Percentiles rank a stretch among this genome's conserved stretches.
Conservation (phyloP, 2,797 vertebrate species). For the Rhinophrynus dorsalis region DNA sequence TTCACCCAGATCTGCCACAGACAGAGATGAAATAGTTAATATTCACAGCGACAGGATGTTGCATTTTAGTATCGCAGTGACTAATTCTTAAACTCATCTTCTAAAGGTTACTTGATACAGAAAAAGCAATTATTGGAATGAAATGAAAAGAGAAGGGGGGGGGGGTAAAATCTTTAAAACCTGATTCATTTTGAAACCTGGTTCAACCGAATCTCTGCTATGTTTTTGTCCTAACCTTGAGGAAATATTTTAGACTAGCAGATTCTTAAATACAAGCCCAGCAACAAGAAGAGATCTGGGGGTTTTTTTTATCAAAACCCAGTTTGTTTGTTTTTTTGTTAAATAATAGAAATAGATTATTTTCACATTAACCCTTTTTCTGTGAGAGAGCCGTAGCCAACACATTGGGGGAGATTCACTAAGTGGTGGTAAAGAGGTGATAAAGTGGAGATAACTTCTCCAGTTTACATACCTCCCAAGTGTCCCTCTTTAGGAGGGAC, state of each 20-base stretch:
- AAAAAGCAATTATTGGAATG: conserved; percentile 69
- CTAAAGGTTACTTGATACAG: conserved; percentile 90
- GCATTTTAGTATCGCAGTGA: conserved; percentile 83
- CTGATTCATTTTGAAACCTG: conserved; percentile 78
- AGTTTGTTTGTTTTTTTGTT: too few species aligned
- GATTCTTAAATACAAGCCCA: neutral
- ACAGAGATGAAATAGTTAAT: conserved; percentile 26
- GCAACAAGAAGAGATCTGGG: too few species aligned
- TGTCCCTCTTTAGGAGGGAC: too few species aligned
- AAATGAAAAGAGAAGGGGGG: conserved; percentile 29
- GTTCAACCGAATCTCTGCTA: conserved; percentile 58
- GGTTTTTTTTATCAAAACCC: too few species aligned
- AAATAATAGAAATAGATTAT: too few species aligned
- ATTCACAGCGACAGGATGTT: conserved; percentile 69
- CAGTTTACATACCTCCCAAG: too few species aligned
- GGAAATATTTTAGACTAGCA: conserved; percentile 13
- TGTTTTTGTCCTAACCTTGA: conserved; percentile 35
- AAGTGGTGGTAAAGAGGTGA: too few species aligned
- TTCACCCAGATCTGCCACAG: too few species aligned
- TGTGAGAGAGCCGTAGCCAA: too few species aligned
- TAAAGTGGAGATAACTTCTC: too few species aligned
- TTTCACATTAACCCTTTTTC: too few species aligned
- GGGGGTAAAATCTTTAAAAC: conserved; percentile 58
- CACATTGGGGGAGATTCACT: too few species aligned
- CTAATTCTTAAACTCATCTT: conserved; percentile 87